phyloP scores from a whole-genome alignment of 2,888 invertebrate genomes.

The Drosophila differens region DNA sequence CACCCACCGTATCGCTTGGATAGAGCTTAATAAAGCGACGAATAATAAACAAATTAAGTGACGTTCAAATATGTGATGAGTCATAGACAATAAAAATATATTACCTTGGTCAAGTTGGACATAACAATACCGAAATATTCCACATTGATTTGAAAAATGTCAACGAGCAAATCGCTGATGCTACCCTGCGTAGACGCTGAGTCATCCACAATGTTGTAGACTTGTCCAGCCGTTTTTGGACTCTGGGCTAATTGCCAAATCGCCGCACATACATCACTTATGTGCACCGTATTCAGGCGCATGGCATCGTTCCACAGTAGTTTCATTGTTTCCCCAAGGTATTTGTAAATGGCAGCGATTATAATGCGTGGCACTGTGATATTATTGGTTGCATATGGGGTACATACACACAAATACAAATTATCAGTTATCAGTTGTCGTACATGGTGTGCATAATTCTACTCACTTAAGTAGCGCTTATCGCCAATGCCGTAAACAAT shows the following conservation, averaged over 20 bases:
- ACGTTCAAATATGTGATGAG: constrained; percentile 21
- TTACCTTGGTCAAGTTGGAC: constrained; percentile 92
- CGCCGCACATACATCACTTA: constrained; percentile 92
- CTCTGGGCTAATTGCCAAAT: constrained; percentile 90
- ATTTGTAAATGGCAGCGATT: constrained; percentile 94
- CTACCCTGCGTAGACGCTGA: constrained; percentile 94
- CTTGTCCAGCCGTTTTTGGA: constrained; percentile 87
- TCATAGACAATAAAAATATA: constrained; percentile 21
- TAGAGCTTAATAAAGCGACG: constrained; percentile 87
- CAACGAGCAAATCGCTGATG: constrained; percentile 91
- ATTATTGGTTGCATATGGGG: constrained; percentile 10
- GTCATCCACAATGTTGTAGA: constrained; percentile 93
- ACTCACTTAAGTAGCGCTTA: constrained; percentile 92
- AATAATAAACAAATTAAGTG: constrained; percentile 9
- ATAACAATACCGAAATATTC: constrained; percentile 94
- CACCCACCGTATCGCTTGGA: constrained; percentile 92
- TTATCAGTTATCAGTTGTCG: constrained; percentile 17
- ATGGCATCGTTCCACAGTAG: constrained; percentile 94
- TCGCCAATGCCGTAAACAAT: constrained; percentile 95
- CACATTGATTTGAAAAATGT: constrained; percentile 93
- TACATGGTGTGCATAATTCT: constrained; percentile 3
- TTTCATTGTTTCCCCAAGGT: constrained; percentile 95
- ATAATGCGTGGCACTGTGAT: constrained; percentile 92
- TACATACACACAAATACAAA: constrained; percentile 40
- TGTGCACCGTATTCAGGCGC: constrained; percentile 95